A percentile compares a stretch with the other conserved stretches of the same genome.
Evolutionary conservation across 2,797 vertebrate genomes (phyloP).

Genomic region (Threskiornis aethiopicus): DNA sequence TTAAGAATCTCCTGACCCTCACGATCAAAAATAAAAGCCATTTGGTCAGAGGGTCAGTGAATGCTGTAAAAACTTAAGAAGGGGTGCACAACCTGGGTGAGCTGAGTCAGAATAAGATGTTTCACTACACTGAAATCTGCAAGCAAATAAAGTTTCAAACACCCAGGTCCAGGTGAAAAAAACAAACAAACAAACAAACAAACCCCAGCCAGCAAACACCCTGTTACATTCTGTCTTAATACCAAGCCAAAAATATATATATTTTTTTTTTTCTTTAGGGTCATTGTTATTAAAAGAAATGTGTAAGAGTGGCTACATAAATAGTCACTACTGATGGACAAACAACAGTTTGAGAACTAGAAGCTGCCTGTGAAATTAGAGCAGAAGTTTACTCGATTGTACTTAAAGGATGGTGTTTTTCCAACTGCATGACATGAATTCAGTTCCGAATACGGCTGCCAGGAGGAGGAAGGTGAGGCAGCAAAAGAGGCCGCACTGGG

Average conservation of each 20-base stretch:
- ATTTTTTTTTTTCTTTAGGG: not conserved
- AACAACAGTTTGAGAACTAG: not conserved
- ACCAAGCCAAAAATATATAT: not conserved
- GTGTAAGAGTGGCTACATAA: not conserved
- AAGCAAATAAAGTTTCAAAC: not conserved
- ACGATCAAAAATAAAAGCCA: conserved; percentile 18
- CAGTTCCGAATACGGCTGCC: not conserved
- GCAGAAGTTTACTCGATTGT: not conserved
- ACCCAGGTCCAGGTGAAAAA: not conserved
- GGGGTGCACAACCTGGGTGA: not conserved
- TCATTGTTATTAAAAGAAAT: not conserved
- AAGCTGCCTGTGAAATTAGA: not conserved
- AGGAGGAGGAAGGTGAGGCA: not conserved
- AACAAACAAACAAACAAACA: not conserved
- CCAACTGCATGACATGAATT: rapidly evolving
- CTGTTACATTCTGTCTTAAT: not conserved
- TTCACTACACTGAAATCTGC: not conserved
- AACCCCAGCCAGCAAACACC: not conserved
- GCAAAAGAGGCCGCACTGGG: not conserved
- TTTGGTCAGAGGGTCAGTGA: not conserved
- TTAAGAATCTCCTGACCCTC: not conserved
- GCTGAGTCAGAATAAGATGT: not conserved
- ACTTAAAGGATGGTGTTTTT: not conserved
- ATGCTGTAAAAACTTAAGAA: conserved; percentile 28
- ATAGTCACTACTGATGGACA: not conserved